These are phyloP conservation scores for Platycercus adscitus DNA, from an alignment of 2,113 vertebrate species.

Conservation along the genomic window DNA sequence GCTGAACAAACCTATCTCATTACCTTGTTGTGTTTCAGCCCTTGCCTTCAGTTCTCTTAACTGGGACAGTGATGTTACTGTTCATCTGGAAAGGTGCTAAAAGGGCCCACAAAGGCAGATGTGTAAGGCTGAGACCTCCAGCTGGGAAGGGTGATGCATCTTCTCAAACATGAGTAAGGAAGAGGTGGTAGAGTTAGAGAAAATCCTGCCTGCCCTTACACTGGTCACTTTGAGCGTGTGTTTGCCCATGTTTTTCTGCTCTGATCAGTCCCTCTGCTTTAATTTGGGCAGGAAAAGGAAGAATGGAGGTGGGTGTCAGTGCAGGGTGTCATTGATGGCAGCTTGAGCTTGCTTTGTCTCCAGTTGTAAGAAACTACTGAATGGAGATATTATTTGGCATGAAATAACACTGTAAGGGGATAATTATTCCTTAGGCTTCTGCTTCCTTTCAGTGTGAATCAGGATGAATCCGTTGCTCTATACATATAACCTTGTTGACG, in stretches of 20 bases:
- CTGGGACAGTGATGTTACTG: not conserved
- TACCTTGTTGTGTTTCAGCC: not conserved
- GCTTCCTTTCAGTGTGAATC: not conserved
- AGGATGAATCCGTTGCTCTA: accelerated
- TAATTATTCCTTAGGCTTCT: too few relatives aligned
- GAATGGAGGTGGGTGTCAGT: not conserved
- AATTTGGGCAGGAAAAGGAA: not conserved
- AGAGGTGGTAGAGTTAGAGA: not conserved
- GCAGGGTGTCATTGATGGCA: not conserved
- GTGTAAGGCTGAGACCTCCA: not conserved
- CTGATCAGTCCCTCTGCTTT: not conserved
- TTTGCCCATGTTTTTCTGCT: not conserved
- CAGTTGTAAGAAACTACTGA: not conserved
- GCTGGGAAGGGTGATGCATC: not conserved
- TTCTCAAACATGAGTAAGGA: not conserved
- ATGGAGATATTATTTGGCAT: not conserved
- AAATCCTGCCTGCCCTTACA: accelerated
- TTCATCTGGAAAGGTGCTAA: not conserved
- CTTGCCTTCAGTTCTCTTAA: not conserved
- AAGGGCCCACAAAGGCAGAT: not conserved
- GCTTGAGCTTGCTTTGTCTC: not conserved
- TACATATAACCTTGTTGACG: not conserved
- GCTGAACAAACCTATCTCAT: not conserved
- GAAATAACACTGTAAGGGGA: not conserved
- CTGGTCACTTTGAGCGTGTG: not conserved